phyloP scores from a whole-genome alignment of 1,140 invertebrate species.

The Leptinotarsa lineolata region DNA sequence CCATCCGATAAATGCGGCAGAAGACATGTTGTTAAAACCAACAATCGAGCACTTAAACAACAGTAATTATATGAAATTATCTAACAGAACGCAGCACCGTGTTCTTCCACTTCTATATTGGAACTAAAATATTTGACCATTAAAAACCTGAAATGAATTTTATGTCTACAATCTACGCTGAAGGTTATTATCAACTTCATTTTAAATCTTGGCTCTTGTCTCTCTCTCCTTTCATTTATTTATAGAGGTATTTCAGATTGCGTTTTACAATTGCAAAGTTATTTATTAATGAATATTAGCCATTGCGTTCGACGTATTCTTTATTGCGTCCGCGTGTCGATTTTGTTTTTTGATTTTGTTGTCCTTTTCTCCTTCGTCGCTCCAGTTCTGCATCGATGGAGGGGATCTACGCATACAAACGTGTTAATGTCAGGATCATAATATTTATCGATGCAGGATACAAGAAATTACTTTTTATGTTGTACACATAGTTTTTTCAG shows the following conservation, averaged over 20 bases:
- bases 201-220: constrained; percentile 40
- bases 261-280: constrained; percentile 40
- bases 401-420: not conserved
- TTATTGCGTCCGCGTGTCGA: constrained; percentile 31
- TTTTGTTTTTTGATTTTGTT: constrained; percentile 39
- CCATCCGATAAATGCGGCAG: constrained; percentile 8
- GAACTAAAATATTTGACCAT: constrained; percentile 49
- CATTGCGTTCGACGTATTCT: constrained; percentile 31
- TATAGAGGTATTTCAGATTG: constrained; percentile 42
- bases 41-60: constrained; percentile 22
- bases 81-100: constrained; percentile 37
- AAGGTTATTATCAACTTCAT: constrained; percentile 49
- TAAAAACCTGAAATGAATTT: constrained; percentile 50
- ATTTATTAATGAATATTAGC: constrained; percentile 44
- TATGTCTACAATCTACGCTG: constrained; percentile 49
- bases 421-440: no score
- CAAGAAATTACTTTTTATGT: no score
- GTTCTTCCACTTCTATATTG: constrained; percentile 45
- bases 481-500: no score
- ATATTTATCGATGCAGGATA: no score
- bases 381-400: constrained; percentile 30
- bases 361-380: constrained; percentile 20
- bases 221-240: constrained; percentile 46
- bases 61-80: constrained; percentile 35
- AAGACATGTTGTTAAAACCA: constrained; percentile 25